Conservation (phyloP, 2,113 vertebrate species). For the Riparia riparia region DNA sequence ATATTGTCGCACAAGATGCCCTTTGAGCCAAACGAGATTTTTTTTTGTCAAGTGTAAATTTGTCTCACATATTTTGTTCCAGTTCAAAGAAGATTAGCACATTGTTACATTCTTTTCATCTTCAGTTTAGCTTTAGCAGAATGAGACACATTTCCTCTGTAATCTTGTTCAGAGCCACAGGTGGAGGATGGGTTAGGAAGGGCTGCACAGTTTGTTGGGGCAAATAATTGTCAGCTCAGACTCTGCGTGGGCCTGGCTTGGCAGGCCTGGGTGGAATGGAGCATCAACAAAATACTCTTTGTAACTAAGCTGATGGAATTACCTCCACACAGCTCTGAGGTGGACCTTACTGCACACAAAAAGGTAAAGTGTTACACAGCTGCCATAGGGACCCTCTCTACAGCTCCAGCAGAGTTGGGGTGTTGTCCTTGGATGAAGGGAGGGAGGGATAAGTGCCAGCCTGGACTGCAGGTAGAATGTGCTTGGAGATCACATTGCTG, state of each 20-base stretch:
- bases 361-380: not conserved
- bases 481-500: not conserved
- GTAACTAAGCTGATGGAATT: not conserved
- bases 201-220: not conserved
- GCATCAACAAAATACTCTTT: not conserved
- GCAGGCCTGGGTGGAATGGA: not conserved
- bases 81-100: slow-evolving; percentile 37
- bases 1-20: not conserved
- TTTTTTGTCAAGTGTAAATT: slow-evolving; percentile 34
- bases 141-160: not conserved
- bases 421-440: not conserved
- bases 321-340: not conserved
- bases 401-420: not conserved
- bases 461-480: not conserved
- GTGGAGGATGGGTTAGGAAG: not conserved
- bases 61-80: slow-evolving; percentile 28
- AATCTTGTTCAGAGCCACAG: not conserved
- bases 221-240: not conserved
- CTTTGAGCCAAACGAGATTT: not conserved
- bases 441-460: not conserved
- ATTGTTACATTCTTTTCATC: slow-evolving; percentile 1
- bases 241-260: not conserved
- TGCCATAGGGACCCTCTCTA: not conserved
- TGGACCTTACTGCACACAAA: not conserved
- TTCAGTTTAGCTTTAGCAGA: not conserved